These are phyloP conservation scores for human (Homo sapiens) DNA, from an alignment of 2,113 vertebrate species.

Conservation along the genomic window DNA sequence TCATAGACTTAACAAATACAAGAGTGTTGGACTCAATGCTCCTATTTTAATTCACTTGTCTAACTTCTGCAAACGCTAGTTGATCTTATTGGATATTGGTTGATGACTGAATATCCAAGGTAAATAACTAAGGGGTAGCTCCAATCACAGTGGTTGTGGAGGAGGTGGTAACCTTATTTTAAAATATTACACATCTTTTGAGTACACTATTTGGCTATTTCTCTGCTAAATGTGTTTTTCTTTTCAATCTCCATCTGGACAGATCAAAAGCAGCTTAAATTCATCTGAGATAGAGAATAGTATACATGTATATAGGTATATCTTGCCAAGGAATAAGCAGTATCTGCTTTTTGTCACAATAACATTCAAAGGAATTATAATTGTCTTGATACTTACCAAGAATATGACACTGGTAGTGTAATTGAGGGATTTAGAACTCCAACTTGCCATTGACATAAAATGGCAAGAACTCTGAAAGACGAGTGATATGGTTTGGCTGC, in stretches of 20 bases:
- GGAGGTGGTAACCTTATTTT: neutral
- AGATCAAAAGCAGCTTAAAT: neutral
- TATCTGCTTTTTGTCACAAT: neutral
- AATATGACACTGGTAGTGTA: neutral
- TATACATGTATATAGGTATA: too few species aligned
- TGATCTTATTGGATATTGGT: neutral
- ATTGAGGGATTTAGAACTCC: too few species aligned
- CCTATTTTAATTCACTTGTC: neutral
- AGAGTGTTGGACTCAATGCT: neutral
- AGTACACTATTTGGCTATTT: neutral
- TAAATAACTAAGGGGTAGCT: neutral
- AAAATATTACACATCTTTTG: neutral
- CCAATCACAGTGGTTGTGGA: neutral
- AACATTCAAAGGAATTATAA: neutral
- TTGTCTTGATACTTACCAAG: neutral
- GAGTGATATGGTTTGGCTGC: too few species aligned
- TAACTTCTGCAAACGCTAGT: neutral
- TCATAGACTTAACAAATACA: neutral
- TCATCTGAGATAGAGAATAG: neutral
- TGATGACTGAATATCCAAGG: neutral
- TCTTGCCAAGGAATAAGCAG: neutral
- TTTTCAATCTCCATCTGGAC: neutral
- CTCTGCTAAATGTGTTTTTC: neutral
- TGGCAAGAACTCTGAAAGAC: too few species aligned
- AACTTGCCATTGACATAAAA: too few species aligned